Base-by-base conservation (phyloP, 2,888 invertebrate species). In the Phortica okadai region DNA sequence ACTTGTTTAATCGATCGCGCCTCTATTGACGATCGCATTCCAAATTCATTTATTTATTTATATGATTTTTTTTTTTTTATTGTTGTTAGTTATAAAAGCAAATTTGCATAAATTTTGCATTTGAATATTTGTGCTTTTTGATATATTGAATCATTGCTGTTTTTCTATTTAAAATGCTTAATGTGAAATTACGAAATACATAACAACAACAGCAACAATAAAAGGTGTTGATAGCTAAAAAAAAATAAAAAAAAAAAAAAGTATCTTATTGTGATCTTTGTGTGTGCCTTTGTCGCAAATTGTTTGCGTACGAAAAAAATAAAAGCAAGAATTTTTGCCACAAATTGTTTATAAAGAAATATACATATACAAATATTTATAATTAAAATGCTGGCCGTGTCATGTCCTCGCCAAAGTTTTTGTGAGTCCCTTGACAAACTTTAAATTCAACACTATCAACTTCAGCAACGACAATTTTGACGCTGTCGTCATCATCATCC, bases 1-100 rank as follows among this genome's bases (percentile, higher is more conserved):
- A 74, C 70, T 78, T 80, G 67, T 73, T 67, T 74, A 75, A 66
- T 66, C 73, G 64, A 81, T 75, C 76, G 84, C 77, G 81, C 75
- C 62, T 21, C 8, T 8, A 7, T 10, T 62, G 62, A 62, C 76
- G 79, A 82, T 82, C 81, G 81, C 76, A 83, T 82, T 83, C 82
- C 81, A 80, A 76, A 79, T 78, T 78, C 33, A 33, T 33, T 33
- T 33, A 33, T 33, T 33, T 76, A 33, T 21, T 21, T n/a, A 56
- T 56, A 10, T 56, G 33, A 4, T 33, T 33, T 33, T 56, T 56
- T 56, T 56, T n/a, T 56, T 56, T 56, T 56, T 16, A 21, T 21
- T 21, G 21, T 14, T 14, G 56, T 56, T 56, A n/a, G n/a, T 16
- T 16, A 16, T 3, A 56, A 56, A 14, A 56, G 16, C 7, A 59